Conservation (phyloP, 2,888 invertebrate species). For the Heterodera filipjevi region DNA sequence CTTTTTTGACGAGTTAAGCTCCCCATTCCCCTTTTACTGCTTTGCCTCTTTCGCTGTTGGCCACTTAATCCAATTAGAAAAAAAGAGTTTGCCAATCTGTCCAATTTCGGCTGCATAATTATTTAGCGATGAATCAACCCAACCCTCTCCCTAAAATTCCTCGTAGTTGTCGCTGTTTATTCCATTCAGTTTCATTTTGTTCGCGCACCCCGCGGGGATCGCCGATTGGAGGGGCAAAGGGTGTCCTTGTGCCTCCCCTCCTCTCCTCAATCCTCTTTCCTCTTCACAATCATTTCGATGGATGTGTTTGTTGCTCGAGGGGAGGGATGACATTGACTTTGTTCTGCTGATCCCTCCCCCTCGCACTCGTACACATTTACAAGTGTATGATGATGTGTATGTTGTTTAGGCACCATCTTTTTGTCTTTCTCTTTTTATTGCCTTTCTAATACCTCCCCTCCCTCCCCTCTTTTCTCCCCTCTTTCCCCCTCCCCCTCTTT, state of each 20-base stretch:
- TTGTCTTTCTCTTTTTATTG: slow-evolving; percentile 7
- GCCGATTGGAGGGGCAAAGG: slow-evolving; percentile 4
- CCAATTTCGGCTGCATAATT: background rate
- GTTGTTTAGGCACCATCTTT: slow-evolving; percentile 6
- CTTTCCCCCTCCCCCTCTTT: background rate
- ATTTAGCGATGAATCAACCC: background rate
- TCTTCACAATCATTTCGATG: background rate
- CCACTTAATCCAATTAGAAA: slow-evolving; percentile 7
- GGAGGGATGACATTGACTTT: slow-evolving; percentile 27
- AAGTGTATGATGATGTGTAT: background rate
- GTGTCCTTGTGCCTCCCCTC: slow-evolving; percentile 3
- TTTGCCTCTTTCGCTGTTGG: background rate
- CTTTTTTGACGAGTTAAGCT: background rate
- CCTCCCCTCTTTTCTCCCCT: background rate
- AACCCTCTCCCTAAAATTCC: background rate
- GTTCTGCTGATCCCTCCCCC: background rate
- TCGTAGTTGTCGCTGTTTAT: background rate
- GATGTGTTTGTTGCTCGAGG: slow-evolving; percentile 5
- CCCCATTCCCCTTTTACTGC: background rate
- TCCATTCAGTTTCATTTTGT: slow-evolving; percentile 2
- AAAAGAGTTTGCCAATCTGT: slow-evolving; percentile 1
- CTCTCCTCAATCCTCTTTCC: background rate
- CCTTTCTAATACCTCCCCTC: background rate
- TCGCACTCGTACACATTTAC: background rate
- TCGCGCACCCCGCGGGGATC: background rate